Evolutionary conservation across 2,888 invertebrate genomes (phyloP), one percentile per base, ranked within the genome.

Genomic region (Standfussiana lucernea): DNA sequence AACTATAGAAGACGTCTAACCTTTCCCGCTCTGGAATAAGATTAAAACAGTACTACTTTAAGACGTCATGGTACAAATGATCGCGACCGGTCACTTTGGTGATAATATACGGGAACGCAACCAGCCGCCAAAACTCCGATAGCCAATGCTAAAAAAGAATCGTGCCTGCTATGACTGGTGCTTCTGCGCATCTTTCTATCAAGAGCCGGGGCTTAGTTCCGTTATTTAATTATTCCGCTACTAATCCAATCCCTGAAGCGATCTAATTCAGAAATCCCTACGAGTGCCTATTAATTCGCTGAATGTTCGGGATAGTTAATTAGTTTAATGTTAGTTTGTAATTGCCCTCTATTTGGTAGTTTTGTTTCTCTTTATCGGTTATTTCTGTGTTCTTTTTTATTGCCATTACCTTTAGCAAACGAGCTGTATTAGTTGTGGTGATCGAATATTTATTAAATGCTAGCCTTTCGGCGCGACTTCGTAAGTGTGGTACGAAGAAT

Each of bases 171-270:
- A 15, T 18, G 18, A 64, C n/a, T 64, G 40, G 18, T 40, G 40
- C 62, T 82, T 84, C 74, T 83, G 68, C 21, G 2, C 32, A n/a
- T n/a, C 1, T n/a, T n/a, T 70, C 37, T 13, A 18, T 8, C 7
- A 21, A 11, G 24, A 6, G 8, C 24, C 21, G 28, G 21, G 67
- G 72, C 65, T 76, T 76, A 79, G 80, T 83, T 80, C 67, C 35
- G 68, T 86, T 85, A 88, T 85, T 87, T 83, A 85, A 88, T 87
- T 83, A 86, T 80, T 77, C 78, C 64, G 66, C 80, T 78, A 74
- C 81, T 83, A 86, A 83, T 85, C 79, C 75, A 81, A 81, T 85
- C 75, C 85, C 65, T 72, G 78, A 80, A 75, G 79, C 78, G 77
- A 80, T 85, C 81, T 80, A 82, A 86, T 83, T 83, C 81, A 71